A percentile compares a stretch with the other conserved stretches of the same genome.
These are phyloP conservation scores for Auanema sp. DNA, from an alignment of 2,888 invertebrate species.

Conservation along the genomic window DNA sequence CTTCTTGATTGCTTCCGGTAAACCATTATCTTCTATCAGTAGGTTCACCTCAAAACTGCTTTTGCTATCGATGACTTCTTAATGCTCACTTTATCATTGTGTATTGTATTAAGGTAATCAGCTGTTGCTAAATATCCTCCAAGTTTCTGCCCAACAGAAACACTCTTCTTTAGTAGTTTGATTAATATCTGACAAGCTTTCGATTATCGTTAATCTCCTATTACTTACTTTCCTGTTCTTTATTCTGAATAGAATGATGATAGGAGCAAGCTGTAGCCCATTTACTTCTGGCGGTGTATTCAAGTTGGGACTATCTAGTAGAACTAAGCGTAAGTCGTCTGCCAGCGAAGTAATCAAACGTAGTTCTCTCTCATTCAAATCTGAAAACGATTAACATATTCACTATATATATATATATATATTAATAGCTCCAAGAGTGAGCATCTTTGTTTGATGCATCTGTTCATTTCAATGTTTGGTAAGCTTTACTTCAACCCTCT, in stretches of 20 bases:
- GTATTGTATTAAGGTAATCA: conserved; percentile 3
- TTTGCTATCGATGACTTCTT: not conserved
- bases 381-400: conserved; percentile 1
- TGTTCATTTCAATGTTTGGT: no score
- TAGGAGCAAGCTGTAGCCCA: conserved; percentile 41
- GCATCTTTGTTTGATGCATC: no score
- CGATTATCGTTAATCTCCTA: not conserved
- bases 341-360: conserved; percentile 39
- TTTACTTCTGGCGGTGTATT: conserved; percentile 41
- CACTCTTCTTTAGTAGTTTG: conserved; percentile 26
- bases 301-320: conserved; percentile 47
- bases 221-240: conserved; percentile 40
- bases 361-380: conserved; percentile 29
- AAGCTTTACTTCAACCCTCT: no score
- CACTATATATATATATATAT: not conserved
- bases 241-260: conserved; percentile 43
- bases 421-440: no score
- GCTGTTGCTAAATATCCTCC: conserved; percentile 13
- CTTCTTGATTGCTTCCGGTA: conserved; percentile 36
- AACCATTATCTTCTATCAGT: conserved; percentile 45
- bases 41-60: conserved; percentile 31
- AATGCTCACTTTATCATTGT: not conserved
- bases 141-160: not conserved
- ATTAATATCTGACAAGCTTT: conserved; percentile 20
- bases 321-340: conserved; percentile 33